Percentiles rank a stretch among this genome's conserved stretches.
These are phyloP conservation scores for Pogonomyrmex californicus DNA, from an alignment of 1,140 invertebrate genomes.

Conservation along the genomic window DNA sequence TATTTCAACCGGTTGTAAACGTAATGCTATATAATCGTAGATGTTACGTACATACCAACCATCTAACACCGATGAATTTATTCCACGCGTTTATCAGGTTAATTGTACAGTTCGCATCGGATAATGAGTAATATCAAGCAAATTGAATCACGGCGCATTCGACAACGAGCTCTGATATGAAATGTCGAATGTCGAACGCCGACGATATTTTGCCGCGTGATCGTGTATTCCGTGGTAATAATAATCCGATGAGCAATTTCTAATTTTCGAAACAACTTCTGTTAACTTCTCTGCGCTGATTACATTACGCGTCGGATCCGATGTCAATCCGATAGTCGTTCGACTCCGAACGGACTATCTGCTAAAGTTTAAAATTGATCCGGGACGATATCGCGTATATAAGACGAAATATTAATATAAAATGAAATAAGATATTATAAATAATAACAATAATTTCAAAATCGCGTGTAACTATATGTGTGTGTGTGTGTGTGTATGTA, in stretches of 20 bases:
- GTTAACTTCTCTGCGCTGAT: background rate
- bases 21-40: constrained; percentile 7
- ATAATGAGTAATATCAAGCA: constrained; percentile 28
- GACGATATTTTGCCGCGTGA: background rate
- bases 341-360: background rate
- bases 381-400: background rate
- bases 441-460: background rate
- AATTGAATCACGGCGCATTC: constrained; percentile 29
- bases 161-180: background rate
- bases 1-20: background rate
- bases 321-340: constrained; percentile 8
- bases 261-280: constrained; percentile 26
- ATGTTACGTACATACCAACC: background rate
- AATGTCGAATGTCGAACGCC: background rate
- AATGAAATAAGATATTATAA: background rate
- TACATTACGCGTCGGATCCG: constrained; percentile 32
- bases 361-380: background rate
- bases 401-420: background rate
- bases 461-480: background rate
- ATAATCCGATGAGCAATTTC: constrained; percentile 18
- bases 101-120: background rate
- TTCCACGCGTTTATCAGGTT: background rate
- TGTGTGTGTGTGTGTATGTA: too few species aligned
- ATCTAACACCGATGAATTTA: constrained; percentile 35
- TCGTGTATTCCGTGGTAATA: background rate